Percentiles rank a stretch among this genome's conserved stretches.
Conservation (phyloP, 1,140 invertebrate genomes). For the Argopecten irradians region DNA sequence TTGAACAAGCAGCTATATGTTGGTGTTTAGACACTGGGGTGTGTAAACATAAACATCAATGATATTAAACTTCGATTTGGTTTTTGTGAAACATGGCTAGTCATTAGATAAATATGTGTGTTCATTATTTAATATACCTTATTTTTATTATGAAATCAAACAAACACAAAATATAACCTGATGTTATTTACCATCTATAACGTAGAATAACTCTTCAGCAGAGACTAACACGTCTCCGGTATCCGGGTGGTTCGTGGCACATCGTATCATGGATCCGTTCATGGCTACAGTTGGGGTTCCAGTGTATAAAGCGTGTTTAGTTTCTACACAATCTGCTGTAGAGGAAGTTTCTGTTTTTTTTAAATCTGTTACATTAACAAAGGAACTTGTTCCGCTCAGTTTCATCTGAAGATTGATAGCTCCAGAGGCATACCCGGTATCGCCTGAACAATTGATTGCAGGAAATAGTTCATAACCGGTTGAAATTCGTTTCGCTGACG, state of each 20-base stretch:
- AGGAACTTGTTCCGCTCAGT: not conserved
- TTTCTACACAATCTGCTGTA: not conserved
- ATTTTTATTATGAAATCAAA: too few relatives aligned
- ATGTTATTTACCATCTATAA: slow-evolving; percentile 5
- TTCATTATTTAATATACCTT: too few relatives aligned
- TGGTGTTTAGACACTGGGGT: too few relatives aligned
- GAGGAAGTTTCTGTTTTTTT: not conserved
- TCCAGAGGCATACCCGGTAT: not conserved
- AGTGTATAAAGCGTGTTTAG: not conserved
- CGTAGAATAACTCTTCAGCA: not conserved
- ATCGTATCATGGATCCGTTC: not conserved
- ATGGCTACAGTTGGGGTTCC: not conserved
- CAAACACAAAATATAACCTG: too few relatives aligned
- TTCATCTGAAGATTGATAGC: not conserved
- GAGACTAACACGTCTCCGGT: not conserved
- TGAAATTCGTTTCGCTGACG: not conserved
- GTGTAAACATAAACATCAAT: too few relatives aligned
- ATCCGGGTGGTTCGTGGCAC: not conserved
- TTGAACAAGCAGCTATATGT: too few relatives aligned
- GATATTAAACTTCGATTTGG: too few relatives aligned
- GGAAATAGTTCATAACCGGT: not conserved
- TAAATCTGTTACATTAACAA: not conserved
- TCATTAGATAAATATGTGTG: too few relatives aligned
- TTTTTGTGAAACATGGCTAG: too few relatives aligned
- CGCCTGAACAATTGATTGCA: not conserved